Base-by-base conservation (phyloP, 2,888 invertebrate genomes). In the Drosophila lacicola region DNA sequence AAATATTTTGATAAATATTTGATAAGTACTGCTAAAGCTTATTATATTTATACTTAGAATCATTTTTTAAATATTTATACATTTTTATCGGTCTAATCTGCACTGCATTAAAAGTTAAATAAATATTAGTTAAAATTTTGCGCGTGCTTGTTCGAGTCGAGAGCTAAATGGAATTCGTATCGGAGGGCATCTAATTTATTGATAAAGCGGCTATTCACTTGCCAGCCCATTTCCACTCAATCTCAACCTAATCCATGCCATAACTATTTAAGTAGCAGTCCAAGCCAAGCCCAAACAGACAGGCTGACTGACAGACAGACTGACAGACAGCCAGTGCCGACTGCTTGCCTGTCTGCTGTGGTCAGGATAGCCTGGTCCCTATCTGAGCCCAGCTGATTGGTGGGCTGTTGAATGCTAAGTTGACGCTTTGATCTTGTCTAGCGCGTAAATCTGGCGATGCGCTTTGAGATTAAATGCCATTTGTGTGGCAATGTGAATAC, bases 391-490 rank as follows among this genome's bases (percentile, higher is more conserved):
- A 61, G 46, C 82, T 81, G 83, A 84, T 85, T 86, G 84, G 82
- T 80, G 82, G 82, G 54, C 82, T 80, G 76, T 77, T 83, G 86
- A 82, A 82, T 83, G 84, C 80, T 80, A 85, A 83, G 86, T 86
- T 82, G 86, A 82, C 82, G 78, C 82, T 81, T 70, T 81, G 85
- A 85, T 86, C 85, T 85, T 86, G 85, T 85, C 85, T 82, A 67
- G 84, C 72, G 84, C 85, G 85, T 85, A 85, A 85, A 85, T 85
- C 85, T 86, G 74, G 62, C 67, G 85, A 85, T 85, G 87, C 65
- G 84, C 85, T 86, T 85, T 68, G 65, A 79, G 85, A 85, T 86
- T 84, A 85, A 86, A 86, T 80, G 86, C 79, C 82, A 82, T 79
- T 84, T 79, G 78, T 70, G 80, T 80, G 78, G 67, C 69, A 60